These are phyloP conservation scores for Rhizomys pruinosus DNA, from an alignment of 2,113 vertebrate genomes.

Conservation along the genomic window DNA sequence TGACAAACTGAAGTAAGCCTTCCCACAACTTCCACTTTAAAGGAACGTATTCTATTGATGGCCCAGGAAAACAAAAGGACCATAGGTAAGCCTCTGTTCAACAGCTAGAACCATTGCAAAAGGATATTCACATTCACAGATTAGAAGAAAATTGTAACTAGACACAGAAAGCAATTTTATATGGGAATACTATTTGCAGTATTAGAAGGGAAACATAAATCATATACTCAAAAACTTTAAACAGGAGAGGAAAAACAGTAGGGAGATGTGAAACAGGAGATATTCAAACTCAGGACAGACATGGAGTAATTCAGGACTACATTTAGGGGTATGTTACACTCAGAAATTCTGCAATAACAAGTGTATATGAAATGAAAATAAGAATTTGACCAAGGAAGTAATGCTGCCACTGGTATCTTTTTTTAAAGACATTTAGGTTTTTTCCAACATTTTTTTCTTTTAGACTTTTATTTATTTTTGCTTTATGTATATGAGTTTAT, in stretches of 20 bases:
- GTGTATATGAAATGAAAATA: constrained; percentile 94
- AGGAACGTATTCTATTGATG: neutral
- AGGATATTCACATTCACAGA: neutral
- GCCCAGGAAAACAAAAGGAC: neutral
- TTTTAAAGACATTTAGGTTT: too few species aligned
- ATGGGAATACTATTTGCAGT: constrained; percentile 12
- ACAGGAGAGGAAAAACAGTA: neutral
- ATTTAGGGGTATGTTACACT: neutral
- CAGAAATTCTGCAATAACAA: constrained; percentile 7
- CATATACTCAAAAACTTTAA: constrained; percentile 10
- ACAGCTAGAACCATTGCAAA: neutral
- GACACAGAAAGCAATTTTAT: neutral
- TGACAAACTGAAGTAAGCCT: constrained; percentile 3
- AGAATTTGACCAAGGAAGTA: constrained; percentile 93
- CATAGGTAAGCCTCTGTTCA: neutral
- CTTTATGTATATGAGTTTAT: too few species aligned
- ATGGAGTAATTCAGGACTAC: neutral
- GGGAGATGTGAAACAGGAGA: neutral
- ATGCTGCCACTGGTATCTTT: constrained; percentile 92
- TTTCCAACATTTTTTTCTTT: too few species aligned
- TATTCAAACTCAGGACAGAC: neutral
- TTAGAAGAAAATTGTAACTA: neutral
- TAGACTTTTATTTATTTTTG: too few species aligned
- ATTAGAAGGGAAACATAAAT: neutral
- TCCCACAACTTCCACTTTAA: neutral